Conservation (phyloP, 2,113 vertebrate genomes). For the Megaleporinus macrocephalus region DNA sequence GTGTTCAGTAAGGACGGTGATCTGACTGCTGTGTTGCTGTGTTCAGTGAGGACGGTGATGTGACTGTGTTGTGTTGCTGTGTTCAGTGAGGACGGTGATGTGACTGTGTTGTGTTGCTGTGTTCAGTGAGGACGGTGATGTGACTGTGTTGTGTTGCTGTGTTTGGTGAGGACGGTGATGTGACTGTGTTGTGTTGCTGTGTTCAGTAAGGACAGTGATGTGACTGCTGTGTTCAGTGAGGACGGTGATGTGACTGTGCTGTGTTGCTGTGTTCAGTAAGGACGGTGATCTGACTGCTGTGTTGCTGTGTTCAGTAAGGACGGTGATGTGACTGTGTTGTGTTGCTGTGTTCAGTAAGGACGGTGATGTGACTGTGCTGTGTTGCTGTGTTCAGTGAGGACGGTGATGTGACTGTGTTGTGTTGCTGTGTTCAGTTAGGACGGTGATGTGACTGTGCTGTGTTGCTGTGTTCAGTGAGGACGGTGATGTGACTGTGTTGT, state of each 20-base stretch:
- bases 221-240: too few relatives aligned
- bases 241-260: not conserved
- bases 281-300: constrained; percentile 74
- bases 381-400: constrained; percentile 79
- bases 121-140: constrained; percentile 84
- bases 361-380: constrained; percentile 66
- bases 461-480: constrained; percentile 79
- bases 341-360: constrained; percentile 79
- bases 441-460: constrained; percentile 66
- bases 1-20: constrained; percentile 85
- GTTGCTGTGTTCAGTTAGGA: constrained; percentile 79
- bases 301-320: constrained; percentile 79
- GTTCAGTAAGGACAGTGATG: constrained; percentile 86
- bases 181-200: constrained; percentile 35
- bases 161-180: constrained; percentile 84
- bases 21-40: constrained; percentile 34
- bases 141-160: constrained; percentile 35
- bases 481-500: constrained; percentile 66
- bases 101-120: constrained; percentile 35
- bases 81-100: constrained; percentile 84
- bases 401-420: constrained; percentile 66
- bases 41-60: constrained; percentile 84
- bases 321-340: constrained; percentile 66
- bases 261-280: constrained; percentile 74
- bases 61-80: constrained; percentile 35